Percentiles rank a stretch among this genome's conserved stretches.
Evolutionary conservation across 2,888 invertebrate species (phyloP).

Genomic region (Drosophila cyrtoloma): DNA sequence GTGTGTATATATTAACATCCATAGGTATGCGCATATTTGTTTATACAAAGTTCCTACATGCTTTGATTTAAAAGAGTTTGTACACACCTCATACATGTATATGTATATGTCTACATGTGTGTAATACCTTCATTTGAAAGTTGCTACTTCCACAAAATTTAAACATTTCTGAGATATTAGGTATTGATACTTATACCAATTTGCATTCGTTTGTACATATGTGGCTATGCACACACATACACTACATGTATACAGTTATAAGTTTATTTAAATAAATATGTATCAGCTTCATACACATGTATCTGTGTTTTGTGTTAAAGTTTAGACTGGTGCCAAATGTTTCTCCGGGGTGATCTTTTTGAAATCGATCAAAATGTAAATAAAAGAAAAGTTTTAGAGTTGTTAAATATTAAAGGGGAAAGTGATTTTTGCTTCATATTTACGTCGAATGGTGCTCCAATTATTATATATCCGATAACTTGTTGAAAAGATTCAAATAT

Average conservation of each 20-base stretch:
- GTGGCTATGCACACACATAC: not conserved
- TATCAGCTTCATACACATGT: slow-evolving; percentile 4
- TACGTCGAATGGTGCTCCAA: not conserved
- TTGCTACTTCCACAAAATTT: not conserved
- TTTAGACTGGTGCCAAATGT: slow-evolving; percentile 2
- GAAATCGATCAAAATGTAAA: not conserved
- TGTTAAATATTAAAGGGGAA: not conserved
- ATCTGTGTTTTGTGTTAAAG: not conserved
- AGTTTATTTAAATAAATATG: slow-evolving; percentile 5
- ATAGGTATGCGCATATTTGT: slow-evolving; percentile 18
- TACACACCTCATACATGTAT: not conserved
- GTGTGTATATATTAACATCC: not conserved
- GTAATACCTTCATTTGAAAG: not conserved
- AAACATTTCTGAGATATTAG: not conserved
- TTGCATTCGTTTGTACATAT: not conserved
- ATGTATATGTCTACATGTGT: not conserved
- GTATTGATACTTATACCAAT: not conserved
- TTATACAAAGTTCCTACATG: slow-evolving; percentile 20
- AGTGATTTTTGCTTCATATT: not conserved
- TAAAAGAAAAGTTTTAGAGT: not conserved
- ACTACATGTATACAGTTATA: slow-evolving; percentile 5
- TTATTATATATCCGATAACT: not conserved
- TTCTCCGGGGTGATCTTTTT: not conserved
- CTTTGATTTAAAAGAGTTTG: not conserved
- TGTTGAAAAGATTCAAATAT: not conserved